Base-by-base conservation (phyloP, 2,113 vertebrate species). In the Labrus mixtus region DNA sequence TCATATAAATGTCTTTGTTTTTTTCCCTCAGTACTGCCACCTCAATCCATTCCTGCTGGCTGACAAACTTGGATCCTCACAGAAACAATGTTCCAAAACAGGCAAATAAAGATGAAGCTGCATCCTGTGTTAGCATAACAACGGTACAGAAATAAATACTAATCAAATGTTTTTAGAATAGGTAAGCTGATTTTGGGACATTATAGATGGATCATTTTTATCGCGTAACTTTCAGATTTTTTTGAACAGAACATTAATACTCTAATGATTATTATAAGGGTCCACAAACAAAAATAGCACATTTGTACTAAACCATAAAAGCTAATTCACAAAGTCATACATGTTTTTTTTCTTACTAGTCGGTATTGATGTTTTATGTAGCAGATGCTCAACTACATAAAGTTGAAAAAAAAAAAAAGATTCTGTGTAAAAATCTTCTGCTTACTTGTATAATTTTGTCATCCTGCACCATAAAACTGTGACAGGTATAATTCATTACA, bases 21-120 rank as follows among this genome's bases (percentile, higher is more conserved):
- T 64, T 39, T 68, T 11, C 6, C 67, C 16, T 68, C 70, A 95
- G 94, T 76, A 48, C 57, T 91, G 91, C 81, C 90, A 88, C 72
- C 90, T 94, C 51, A 89, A 71, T 64, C 94, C 94, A 0, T 95
- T 95, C 54, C 70, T 76, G 23, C 45, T 94, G 82, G 91, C 92
- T 8, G 91, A 91, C 63, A 90, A 58, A 67, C 72, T 88, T 68
- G 91, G 92, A 43, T 86, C 77, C 12, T 85, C 81, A 0, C 39
- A 93, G 63, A 89, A 75, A 39, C 87, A 94, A 55, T 91, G 92
- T 78, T 92, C 89, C 39, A 95, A 94, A 85, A 91, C 69, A 0
- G 25, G 50, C 57, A 73, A 60, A 67, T 76, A 11, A 80, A 70
- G 46, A 69, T 0, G 4, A 19, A 50, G 20, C 58, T 69, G 41